Evolutionary conservation across 2,113 vertebrate species (phyloP), one percentile per base, ranked within the genome.

Genomic region (Python bivittatus): DNA sequence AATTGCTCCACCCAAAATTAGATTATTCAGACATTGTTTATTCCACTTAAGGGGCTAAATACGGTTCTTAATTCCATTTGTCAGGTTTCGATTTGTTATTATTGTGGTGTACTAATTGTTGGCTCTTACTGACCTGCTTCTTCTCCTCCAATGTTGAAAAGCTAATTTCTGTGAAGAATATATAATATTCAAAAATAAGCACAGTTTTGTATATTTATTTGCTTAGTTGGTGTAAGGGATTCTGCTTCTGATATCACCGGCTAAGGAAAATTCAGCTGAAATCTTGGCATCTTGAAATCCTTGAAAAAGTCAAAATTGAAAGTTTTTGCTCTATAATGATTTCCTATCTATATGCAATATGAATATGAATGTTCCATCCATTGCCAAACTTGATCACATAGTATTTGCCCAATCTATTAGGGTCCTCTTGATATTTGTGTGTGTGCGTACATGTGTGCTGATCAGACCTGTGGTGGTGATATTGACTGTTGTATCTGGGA

Each of bases 1-100:
- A 95, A 96, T 97, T 95, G 93, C 94, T 95, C 94, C 91, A 93
- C 95, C 91, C 94, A 96, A 91, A 96, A 97, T 97, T 97, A 95
- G 96, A 96, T 97, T 97, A 96, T 96, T 96, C 94, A 95, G 96
- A 96, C 96, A 96, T 96, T 96, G 94, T 96, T 97, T 97, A 96
- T 97, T 96, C 96, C 95, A 96, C 96, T 97, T 95, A 93, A 94
- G 92, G 96, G 72, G 60, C 68, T 94, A 95, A 96, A 95, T 72
- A 72, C 94, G 96, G 95, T 87, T 96, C 96, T 97, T 96, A 96
- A 97, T 96, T 96, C 93, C 94, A 68, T 92, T 95, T 96, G 96
- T 96, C 96, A 96, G 95, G 93, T 96, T 86, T 90, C 95, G 94
- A 96, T 95, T 96, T 94, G 95, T 86, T 95, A 95, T 94, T 96